Evolutionary conservation across 2,797 vertebrate genomes (phyloP), one percentile per base, ranked within the genome.

Genomic region (Tapirus indicus): DNA sequence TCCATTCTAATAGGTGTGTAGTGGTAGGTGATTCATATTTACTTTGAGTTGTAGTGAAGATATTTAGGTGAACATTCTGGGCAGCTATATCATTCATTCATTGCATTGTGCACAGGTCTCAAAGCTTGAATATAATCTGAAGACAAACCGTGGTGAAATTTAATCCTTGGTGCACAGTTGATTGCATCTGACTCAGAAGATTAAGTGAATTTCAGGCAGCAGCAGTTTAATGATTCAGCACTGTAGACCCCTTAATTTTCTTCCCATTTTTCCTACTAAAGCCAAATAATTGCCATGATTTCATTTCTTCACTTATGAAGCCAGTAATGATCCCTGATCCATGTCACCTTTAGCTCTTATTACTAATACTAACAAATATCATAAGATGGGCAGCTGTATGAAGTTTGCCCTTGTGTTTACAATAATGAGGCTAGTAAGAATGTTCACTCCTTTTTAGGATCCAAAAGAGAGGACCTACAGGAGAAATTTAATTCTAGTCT

Each of bases 361-460:
- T 82, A 58, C 64, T 66, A 44, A 32, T 32, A 47, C 27, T 60
- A 69, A 49, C 23, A 27, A 32, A 44, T 12, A 52, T 18, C n/a
- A 2, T 8, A 88, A 82, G 38, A 52, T 11, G 77, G 35, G 13
- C 44, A 71, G 20, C 2, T 38, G 69, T 75, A 16, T 47, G 66
- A 89, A 88, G n/a, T 97, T 87, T 84, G 23, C 14, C 16, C 27
- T n/a, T 64, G 17, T 49, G 10, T 91, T 77, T 88, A 60, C 56
- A 89, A 95, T 60, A 77, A 41, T 60, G 66, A 95, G 18, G 38
- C 71, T 90, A 69, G 64, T 80, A 49, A 87, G 92, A 69, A 32
- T 79, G 41, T 64, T 87, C 35, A 83, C 4, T 85, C 14, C 12
- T 54, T 75, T 71, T 64, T 41, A 38, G 29, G 12, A 87, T 60